These are phyloP conservation scores for Lymantria dispar DNA, from an alignment of 2,888 invertebrate genomes.

Conservation along the genomic window DNA sequence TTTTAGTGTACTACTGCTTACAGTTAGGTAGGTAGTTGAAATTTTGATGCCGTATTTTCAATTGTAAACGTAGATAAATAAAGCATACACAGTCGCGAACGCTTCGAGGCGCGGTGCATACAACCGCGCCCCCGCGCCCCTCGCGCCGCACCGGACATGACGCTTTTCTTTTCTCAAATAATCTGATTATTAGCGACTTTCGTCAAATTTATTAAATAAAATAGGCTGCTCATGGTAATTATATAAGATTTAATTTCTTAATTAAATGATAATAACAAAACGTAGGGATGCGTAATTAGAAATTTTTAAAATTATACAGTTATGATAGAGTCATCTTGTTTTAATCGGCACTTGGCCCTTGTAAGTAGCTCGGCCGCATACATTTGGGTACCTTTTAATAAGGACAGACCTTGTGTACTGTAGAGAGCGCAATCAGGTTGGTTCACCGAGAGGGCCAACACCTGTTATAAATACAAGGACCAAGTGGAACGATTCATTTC, in stretches of 20 bases:
- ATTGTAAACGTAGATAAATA: conserved; percentile 76
- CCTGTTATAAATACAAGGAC: conserved; percentile 31
- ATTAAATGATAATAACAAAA: conserved; percentile 82
- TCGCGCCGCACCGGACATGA: conserved; percentile 43
- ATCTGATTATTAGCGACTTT: conserved; percentile 77
- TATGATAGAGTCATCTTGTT: conserved; percentile 76
- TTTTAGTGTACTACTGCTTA: conserved; percentile 80
- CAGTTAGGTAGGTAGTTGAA: conserved; percentile 82
- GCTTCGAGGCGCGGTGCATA: conserved; percentile 47
- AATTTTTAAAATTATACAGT: conserved; percentile 82
- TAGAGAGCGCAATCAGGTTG: background rate
- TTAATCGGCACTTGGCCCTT: conserved; percentile 58
- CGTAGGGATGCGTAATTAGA: conserved; percentile 82
- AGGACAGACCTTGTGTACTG: too few relatives aligned
- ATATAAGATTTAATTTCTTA: conserved; percentile 82
- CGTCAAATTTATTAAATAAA: conserved; percentile 74
- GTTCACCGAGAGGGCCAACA: conserved; percentile 12
- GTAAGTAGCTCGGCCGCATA: conserved; percentile 13
- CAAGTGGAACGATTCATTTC: conserved; percentile 63
- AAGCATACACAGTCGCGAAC: conserved; percentile 72
- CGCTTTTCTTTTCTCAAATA: conserved; percentile 76
- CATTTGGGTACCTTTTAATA: too few relatives aligned
- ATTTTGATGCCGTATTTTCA: conserved; percentile 79
- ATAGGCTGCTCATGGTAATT: conserved; percentile 81
- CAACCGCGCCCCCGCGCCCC: conserved; percentile 9